Evolutionary conservation across 2,113 vertebrate species (phyloP), one percentile per base, ranked within the genome.

Genomic region (Apistogramma diplotaenia): DNA sequence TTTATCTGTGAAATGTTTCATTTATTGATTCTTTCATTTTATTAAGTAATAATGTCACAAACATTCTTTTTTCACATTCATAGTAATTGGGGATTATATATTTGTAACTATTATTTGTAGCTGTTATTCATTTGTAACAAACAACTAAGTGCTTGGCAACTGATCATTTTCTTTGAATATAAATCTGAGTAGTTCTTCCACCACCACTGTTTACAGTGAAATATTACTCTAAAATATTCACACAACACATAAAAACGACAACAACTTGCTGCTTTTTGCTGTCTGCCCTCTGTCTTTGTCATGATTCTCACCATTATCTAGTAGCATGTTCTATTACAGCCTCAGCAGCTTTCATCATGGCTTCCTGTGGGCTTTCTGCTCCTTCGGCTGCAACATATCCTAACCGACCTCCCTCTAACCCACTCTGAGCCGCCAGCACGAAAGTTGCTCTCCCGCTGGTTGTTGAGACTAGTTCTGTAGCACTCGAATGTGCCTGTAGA

Each of bases 161-260:
- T 40, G 12, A 19, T 16, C 15, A 4, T 62, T 62, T 62, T 40
- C 33, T 0, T 62, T 62, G n/a, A 40, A 2, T 37, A 62, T 16
- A 62, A 23, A 62, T 0, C 6, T 23, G 0, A 61, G 37, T 0
- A 37, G 11, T 61, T 37, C n/a, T 7, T 37, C 33, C 21, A 23
- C 60, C 21, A 21, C n/a, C 33, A 37, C n/a, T 61, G 7, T 61
- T 0, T 37, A 33, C 8, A 61, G 11, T 61, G 2, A 37, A n/a
- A n/a, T n/a, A n/a, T n/a, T n/a, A n/a, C n/a, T n/a, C n/a, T 4
- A 35, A 61, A 0, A 11, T 61, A 61, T 37, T 37, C 0, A 37
- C 0, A 23, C 6, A 40, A 62, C n/a, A 1, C 2, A 23, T 23
- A 1, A 62, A 62, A 40, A 40, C 6, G 16, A 40, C 6, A 23